A percentile compares a stretch with the other conserved stretches of the same genome.
Evolutionary conservation across 2,888 invertebrate genomes (phyloP).

Genomic region (Polietes domitor): DNA sequence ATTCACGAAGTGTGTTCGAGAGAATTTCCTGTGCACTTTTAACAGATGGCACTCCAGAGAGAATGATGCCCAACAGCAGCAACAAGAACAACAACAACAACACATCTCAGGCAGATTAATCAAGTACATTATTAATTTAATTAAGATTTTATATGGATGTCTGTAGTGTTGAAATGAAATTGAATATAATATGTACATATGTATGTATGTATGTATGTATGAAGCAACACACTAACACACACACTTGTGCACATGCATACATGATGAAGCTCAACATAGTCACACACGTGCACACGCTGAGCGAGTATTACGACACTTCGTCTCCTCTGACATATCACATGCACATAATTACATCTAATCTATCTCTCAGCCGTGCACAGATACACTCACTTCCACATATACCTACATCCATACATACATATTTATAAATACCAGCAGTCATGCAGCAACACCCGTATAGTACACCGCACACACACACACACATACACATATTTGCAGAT

Average conservation of each 20-base stretch:
- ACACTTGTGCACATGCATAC: not conserved
- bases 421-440: not conserved
- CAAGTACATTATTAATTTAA: not conserved
- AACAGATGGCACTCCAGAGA: no score
- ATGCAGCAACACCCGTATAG: not conserved
- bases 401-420: not conserved
- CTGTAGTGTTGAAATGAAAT: not conserved
- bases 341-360: constrained; percentile 29
- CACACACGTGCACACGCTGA: not conserved
- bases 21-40: no score
- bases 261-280: no score
- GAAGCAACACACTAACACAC: not conserved
- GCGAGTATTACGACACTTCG: no score
- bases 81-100: no score
- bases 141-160: not conserved
- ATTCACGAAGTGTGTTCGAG: no score
- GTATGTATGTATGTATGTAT: no score
- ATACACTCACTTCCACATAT: not conserved
- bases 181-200: constrained; percentile 1
- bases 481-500: no score
- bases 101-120: no score
- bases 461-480: no score
- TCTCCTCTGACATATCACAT: not conserved
- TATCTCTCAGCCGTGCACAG: constrained; percentile 13
- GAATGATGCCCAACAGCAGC: no score